A percentile compares a stretch with the other conserved stretches of the same genome.
Evolutionary conservation across 2,797 vertebrate genomes (phyloP).

Genomic region (Percopsis omiscomaycus): DNA sequence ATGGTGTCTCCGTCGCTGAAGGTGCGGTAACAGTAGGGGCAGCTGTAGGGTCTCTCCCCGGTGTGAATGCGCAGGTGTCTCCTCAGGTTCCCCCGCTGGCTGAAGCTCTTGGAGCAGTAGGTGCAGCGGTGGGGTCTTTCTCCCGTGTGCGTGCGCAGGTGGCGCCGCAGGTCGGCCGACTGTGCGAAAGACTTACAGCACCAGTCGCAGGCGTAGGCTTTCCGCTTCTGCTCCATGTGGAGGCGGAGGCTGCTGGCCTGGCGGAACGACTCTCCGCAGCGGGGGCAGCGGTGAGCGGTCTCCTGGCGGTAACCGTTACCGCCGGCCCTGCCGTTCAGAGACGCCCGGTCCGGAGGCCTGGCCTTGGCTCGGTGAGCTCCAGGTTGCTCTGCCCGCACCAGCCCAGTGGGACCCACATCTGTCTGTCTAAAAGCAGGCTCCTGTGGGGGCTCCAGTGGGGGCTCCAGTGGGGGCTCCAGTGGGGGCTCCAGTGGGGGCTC

Average conservation of each 20-base stretch:
- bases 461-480: too few species aligned
- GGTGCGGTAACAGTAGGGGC: constrained; percentile 68
- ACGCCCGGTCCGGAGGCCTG: not conserved
- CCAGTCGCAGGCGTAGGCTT: constrained; percentile 75
- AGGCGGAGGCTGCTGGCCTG: constrained; percentile 61
- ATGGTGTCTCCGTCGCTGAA: constrained; percentile 77
- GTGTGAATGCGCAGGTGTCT: constrained; percentile 79
- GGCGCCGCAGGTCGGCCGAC: constrained; percentile 78
- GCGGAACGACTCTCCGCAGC: constrained; percentile 71
- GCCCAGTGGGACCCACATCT: constrained; percentile 5
- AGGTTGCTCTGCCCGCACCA: not conserved
- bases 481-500: too few species aligned
- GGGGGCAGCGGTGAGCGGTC: constrained; percentile 65
- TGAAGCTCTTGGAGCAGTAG: constrained; percentile 80
- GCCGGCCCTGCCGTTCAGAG: rapidly evolving
- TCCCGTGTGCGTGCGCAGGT: constrained; percentile 79
- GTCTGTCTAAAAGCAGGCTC: not conserved
- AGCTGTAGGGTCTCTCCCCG: constrained; percentile 75
- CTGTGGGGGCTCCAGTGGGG: not conserved
- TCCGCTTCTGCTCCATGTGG: constrained; percentile 73
- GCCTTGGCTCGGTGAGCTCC: constrained; percentile 1
- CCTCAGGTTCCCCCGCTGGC: constrained; percentile 77
- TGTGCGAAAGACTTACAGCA: constrained; percentile 80
- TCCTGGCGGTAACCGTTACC: constrained; percentile 14
- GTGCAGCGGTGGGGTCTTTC: constrained; percentile 78